A percentile compares a stretch with the other conserved stretches of the same genome.
Evolutionary conservation across 2,113 vertebrate genomes (phyloP).

Genomic region (Mobula hypostoma): DNA sequence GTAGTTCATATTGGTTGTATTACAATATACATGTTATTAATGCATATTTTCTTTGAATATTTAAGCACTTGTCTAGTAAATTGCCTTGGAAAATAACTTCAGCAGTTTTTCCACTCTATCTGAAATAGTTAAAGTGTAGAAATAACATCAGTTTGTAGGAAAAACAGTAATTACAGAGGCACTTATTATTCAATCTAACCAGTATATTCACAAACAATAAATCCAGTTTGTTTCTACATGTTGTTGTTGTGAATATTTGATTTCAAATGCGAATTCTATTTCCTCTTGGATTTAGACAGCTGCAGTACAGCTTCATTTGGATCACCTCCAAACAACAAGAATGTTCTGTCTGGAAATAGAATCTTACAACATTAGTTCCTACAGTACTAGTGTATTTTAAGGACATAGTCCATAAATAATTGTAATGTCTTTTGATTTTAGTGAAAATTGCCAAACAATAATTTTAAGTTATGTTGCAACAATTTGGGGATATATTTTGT

Average conservation of each 20-base stretch:
- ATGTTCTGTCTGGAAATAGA: neutral
- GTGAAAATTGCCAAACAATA: neutral
- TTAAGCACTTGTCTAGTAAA: neutral
- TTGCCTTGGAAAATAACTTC: neutral
- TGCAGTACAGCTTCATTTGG: neutral
- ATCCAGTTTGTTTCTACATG: neutral
- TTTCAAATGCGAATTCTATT: neutral
- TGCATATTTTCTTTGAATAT: neutral
- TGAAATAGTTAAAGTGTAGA: neutral
- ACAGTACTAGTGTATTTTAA: neutral
- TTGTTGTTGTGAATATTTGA: neutral
- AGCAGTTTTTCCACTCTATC: neutral
- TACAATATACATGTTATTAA: neutral
- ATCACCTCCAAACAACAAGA: neutral
- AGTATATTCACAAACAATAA: neutral
- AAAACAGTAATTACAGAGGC: neutral
- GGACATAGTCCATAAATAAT: neutral
- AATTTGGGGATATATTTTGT: neutral
- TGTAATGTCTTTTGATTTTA: neutral
- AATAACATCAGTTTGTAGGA: neutral
- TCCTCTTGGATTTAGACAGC: neutral
- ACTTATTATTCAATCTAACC: neutral
- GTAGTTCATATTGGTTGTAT: neutral
- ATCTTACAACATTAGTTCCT: neutral
- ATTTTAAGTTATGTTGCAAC: neutral